Percentiles rank a stretch among this genome's conserved stretches.
Evolutionary conservation across 2,888 invertebrate species (phyloP).

Genomic region (Amphipoea lucens): DNA sequence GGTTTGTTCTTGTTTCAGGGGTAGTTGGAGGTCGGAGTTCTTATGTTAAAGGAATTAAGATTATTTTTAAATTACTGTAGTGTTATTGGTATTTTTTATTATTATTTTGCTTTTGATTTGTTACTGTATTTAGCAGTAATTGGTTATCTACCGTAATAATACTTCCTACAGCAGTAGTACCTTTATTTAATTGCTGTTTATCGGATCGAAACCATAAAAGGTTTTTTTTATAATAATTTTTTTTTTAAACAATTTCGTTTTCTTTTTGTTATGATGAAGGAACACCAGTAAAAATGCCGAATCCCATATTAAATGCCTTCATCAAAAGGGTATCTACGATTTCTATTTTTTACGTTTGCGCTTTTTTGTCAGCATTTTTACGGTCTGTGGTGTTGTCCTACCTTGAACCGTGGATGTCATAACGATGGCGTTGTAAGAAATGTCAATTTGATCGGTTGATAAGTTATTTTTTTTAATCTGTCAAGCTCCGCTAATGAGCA

Average conservation of each 20-base stretch:
- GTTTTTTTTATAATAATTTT: too few species aligned
- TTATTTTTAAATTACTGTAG: neutral
- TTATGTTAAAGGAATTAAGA: neutral
- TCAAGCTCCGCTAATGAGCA: too few species aligned
- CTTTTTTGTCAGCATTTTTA: conserved; percentile 50
- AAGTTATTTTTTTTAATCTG: neutral
- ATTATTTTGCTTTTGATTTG: conserved; percentile 1
- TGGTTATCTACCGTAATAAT: too few species aligned
- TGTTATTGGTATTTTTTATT: neutral
- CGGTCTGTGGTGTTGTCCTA: conserved; percentile 45
- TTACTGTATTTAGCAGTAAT: neutral
- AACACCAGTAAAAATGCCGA: neutral
- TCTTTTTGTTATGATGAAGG: neutral
- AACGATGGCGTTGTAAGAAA: conserved; percentile 27
- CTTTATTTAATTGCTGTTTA: neutral
- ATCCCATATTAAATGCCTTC: neutral
- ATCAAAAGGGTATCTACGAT: conserved; percentile 16
- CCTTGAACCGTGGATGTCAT: conserved; percentile 51
- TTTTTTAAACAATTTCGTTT: too few species aligned
- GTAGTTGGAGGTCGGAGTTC: neutral
- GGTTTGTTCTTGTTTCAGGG: conserved; percentile 25
- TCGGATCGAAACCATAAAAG: too few species aligned
- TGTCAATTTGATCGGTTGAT: neutral
- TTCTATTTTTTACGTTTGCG: conserved; percentile 22
- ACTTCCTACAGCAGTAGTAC: neutral